Evolutionary conservation across 2,113 vertebrate genomes (phyloP).

Genomic region (Prionailurus bengalensis): DNA sequence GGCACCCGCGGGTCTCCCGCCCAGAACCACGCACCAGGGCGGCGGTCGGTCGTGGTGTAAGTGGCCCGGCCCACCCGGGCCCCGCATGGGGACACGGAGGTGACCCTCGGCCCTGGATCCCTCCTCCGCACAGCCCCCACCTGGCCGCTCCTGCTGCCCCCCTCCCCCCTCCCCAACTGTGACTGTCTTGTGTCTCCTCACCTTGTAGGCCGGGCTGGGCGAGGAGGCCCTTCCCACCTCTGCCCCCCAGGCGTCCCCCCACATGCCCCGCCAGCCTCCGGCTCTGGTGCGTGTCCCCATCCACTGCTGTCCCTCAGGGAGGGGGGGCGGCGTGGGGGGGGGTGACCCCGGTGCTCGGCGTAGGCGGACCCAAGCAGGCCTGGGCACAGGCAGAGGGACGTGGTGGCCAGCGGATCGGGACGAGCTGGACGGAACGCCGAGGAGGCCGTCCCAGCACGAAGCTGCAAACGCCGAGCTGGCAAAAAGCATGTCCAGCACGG

Average conservation of each 20-base stretch:
- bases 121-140: too few relatives aligned
- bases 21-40: neutral
- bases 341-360: neutral
- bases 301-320: slow-evolving; percentile 50
- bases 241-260: rapidly evolving
- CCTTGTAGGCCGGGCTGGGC: rapidly evolving
- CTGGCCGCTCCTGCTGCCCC: neutral
- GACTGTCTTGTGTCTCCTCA: neutral
- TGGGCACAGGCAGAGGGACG: neutral
- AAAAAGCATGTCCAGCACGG: neutral
- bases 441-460: neutral
- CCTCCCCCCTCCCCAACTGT: rapidly evolving
- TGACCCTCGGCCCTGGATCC: too few relatives aligned
- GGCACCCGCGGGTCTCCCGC: neutral
- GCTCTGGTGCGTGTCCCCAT: neutral
- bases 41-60: rapidly evolving
- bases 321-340: rapidly evolving
- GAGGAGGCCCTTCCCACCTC: neutral
- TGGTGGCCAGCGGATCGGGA: neutral
- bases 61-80: neutral
- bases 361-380: neutral
- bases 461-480: neutral
- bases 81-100: neutral
- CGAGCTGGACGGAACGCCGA: neutral
- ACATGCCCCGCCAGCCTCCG: rapidly evolving